Evolutionary conservation across 1,140 invertebrate genomes (phyloP).

Genomic region (Drosophila aff.): DNA sequence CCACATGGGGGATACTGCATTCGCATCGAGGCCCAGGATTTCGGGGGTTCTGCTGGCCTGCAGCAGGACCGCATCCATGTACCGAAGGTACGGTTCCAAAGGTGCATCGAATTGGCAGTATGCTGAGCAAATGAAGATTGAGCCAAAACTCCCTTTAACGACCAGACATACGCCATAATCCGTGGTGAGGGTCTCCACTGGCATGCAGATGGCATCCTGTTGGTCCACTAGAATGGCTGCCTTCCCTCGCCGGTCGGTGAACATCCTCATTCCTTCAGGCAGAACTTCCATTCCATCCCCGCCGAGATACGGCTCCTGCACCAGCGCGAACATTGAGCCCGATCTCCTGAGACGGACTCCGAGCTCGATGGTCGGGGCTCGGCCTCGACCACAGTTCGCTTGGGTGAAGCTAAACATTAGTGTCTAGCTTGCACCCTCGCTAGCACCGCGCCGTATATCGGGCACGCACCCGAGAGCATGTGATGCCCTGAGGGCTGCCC

Average conservation of each 20-base stretch:
- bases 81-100: neutral
- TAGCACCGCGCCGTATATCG: neutral
- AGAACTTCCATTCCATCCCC: neutral
- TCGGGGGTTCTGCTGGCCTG: too few relatives aligned
- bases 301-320: neutral
- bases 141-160: constrained; percentile 7
- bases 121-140: neutral
- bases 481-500: neutral
- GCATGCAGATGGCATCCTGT: too few relatives aligned
- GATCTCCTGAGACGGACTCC: neutral
- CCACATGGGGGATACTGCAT: too few relatives aligned
- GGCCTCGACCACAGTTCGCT: too few relatives aligned
- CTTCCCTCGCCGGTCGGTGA: too few relatives aligned
- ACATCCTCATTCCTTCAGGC: neutral
- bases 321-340: neutral
- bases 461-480: neutral
- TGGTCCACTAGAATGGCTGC: too few relatives aligned
- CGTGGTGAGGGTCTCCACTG: too few relatives aligned
- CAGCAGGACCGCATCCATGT: too few relatives aligned
- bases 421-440: neutral
- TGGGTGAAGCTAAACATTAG: too few relatives aligned
- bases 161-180: neutral
- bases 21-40: too few relatives aligned
- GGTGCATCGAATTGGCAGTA: constrained; percentile 5
- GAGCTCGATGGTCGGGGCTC: neutral